Evolutionary conservation across 2,113 vertebrate genomes (phyloP), one percentile per base, ranked within the genome.

Genomic region (Podarcis muralis): DNA sequence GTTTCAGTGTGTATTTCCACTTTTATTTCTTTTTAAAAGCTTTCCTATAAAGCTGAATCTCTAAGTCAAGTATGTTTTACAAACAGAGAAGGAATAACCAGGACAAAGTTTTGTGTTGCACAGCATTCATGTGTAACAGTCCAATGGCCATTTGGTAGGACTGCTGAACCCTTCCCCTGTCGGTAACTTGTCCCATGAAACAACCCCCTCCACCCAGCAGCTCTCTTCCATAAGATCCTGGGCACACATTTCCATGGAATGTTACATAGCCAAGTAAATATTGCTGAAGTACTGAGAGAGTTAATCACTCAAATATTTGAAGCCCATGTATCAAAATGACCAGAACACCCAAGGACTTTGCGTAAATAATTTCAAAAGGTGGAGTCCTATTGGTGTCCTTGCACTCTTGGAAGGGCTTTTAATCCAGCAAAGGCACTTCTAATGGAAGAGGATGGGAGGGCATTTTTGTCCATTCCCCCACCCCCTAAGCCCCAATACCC

Each of bases 1-100:
- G 83, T 85, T 93, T 94, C 95, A 96, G 90, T 94, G 93, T 95
- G 94, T 83, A 93, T 94, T 94, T 96, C 91, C 93, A 96, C 59
- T 96, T 96, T 97, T 94, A 92, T 96, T 97, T 94, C 92, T 74
- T 72, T 48, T 43, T 48, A 15, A 65, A 23, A 25, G 32, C n/a
- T 65, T 23, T 25, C 53, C 23, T 30, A 30, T 59, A 43, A 72
- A 59, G 81, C 37, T 6, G 16, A 80, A 79, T n/a, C 85, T 79
- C 30, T 25, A 79, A 20, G 59, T 68, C 7, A 25, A 37, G 6
- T 57, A 23, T 57, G 20, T 57, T 72, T 84, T 57, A 68, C 69
- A 43, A 43, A 6, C 20, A 37, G 22, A 62, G 48, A 62, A 59
- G 13, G 37, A 72, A 85, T 74, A 25, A 32, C 43, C 32, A 84